Percentiles rank a stretch among this genome's conserved stretches.
Conservation (phyloP, 2,113 vertebrate genomes). For the Actenoides hombroni region DNA sequence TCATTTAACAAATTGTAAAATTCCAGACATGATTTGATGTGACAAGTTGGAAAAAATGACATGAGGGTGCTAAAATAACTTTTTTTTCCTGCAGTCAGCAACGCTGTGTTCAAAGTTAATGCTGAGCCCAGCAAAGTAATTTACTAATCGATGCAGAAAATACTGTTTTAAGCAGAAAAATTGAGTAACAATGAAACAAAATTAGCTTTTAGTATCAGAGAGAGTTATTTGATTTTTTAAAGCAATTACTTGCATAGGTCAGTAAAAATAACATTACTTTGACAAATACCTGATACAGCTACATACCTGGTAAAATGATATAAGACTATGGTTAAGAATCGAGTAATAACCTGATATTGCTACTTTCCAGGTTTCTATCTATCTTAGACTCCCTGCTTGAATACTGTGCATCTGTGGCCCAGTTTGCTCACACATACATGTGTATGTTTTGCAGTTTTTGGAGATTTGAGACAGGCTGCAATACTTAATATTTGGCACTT, state of each 20-base stretch:
- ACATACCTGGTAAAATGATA: background rate
- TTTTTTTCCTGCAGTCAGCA: background rate
- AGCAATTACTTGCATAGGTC: background rate
- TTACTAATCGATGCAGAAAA: background rate
- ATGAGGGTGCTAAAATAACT: background rate
- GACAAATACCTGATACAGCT: background rate
- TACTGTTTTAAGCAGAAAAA: background rate
- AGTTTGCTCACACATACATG: background rate
- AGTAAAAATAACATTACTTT: background rate
- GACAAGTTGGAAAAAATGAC: background rate
- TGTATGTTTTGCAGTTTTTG: background rate
- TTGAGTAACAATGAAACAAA: background rate
- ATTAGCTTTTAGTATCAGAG: background rate
- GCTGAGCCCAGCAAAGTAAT: background rate
- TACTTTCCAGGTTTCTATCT: background rate
- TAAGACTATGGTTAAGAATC: background rate
- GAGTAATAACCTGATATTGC: background rate
- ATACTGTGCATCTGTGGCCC: accelerated
- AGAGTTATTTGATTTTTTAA: background rate
- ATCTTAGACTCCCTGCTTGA: background rate
- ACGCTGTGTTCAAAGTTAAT: background rate
- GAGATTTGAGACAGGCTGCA: background rate
- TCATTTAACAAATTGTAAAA: background rate
- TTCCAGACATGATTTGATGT: background rate
- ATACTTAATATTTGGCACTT: background rate